Base-by-base conservation (phyloP, 2,113 vertebrate species). In the Ranitomeya imitator region DNA sequence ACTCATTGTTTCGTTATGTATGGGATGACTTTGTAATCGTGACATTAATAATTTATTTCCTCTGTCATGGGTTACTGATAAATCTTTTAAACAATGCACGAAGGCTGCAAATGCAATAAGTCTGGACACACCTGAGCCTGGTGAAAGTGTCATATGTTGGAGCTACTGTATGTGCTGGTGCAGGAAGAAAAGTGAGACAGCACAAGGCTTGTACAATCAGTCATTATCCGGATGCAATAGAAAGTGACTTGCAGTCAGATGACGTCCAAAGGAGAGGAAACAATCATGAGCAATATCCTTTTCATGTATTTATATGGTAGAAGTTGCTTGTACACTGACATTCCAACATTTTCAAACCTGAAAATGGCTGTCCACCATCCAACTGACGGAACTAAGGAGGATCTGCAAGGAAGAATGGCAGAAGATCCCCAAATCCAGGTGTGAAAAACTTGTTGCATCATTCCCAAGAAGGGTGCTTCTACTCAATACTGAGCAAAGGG, bases 261-360 rank as follows among this genome's bases (percentile, higher is more conserved):
- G 26, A 31, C 26, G 26, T 31, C 18, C 37, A 45, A 6, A 19
- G 19, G 6, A 74, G 18, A 45, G 71, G 71, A 74, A 74, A 74
- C 45, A 45, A 31, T 74, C 31, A 74, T 74, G 71, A 74, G 71
- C 31, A 74, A 74, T 74, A 74, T 74, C 71, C 71, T 74, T 51
- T 74, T 45, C 65, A 11, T 37, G 8, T 15, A 31, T 18, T 8
- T 74, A 16, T 74, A 6, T 74, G 37, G 71, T 74, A 45, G 71
- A 19, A 16, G 31, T 19, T 9, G 15, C 37, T 37, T 16, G 26
- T 18, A 45, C 71, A 45, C 71, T 45, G 26, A 74, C 71, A 14
- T 37, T 4, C 67, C 13, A 4, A 6, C 71, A 31, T 31, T 31
- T 31, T 31, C 26, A 31, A 31, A 31, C 26, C 26, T 31, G 26